phyloP scores from a whole-genome alignment of 2,797 vertebrate genomes.

The Petrocephalus schoutedeni region DNA sequence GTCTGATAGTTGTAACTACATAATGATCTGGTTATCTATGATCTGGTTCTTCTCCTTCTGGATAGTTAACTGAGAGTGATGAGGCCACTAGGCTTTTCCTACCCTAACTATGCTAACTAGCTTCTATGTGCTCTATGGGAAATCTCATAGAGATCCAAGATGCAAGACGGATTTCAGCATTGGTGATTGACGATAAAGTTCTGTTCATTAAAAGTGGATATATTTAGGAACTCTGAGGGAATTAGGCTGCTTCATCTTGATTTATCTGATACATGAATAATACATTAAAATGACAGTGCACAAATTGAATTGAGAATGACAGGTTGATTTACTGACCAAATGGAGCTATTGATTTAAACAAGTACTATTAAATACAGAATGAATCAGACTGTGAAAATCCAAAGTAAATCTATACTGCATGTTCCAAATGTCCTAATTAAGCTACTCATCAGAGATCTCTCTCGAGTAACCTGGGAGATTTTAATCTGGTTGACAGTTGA shows the following conservation, averaged over 20 bases:
- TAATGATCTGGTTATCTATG: too few species aligned
- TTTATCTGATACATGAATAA: constrained; percentile 8
- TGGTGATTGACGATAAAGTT: background rate
- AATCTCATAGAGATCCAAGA: background rate
- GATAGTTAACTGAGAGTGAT: background rate
- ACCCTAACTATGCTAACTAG: background rate
- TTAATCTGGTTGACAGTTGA: background rate
- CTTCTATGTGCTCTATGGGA: background rate
- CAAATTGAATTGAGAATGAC: constrained; percentile 5
- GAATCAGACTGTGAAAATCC: background rate
- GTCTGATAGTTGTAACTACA: background rate
- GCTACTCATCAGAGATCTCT: background rate
- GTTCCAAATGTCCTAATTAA: background rate
- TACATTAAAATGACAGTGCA: constrained; percentile 2
- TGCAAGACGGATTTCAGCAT: background rate
- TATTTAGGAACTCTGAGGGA: constrained; percentile 1
- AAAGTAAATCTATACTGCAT: background rate
- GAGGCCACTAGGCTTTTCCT: background rate
- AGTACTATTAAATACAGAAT: constrained; percentile 3
- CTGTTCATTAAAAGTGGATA: constrained; percentile 9
- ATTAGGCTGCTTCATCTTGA: constrained; percentile 1
- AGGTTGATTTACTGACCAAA: constrained; percentile 10
- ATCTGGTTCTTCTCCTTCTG: background rate
- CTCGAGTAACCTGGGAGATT: background rate
- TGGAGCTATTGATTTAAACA: background rate